phyloP scores from a whole-genome alignment of 2,797 vertebrate species.

The Sciurus vulgaris region DNA sequence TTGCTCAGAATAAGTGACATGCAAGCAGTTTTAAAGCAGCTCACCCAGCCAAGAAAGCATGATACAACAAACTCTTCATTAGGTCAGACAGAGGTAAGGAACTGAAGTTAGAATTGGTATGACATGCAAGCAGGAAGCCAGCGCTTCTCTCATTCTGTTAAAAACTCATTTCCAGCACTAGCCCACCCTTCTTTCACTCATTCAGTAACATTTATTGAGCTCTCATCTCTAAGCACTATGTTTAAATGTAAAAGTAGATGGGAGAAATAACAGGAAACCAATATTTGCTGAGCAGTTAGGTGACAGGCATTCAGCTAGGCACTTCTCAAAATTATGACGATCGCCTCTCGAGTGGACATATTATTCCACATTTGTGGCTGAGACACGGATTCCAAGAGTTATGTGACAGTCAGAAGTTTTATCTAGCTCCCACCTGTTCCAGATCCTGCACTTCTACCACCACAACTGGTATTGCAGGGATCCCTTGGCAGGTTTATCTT shows the following conservation, averaged over 20 bases:
- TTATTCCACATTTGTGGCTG: not conserved
- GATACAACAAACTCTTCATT: rapidly evolving
- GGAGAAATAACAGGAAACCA: not conserved
- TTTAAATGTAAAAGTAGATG: not conserved
- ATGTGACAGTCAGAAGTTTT: not conserved
- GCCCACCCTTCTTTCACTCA: not conserved
- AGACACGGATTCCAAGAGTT: not conserved
- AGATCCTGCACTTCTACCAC: not conserved
- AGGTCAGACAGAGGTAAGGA: not conserved
- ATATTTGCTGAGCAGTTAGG: not conserved
- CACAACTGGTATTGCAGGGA: not conserved
- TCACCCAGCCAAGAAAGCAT: not conserved
- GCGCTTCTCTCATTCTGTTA: not conserved
- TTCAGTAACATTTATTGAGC: not conserved
- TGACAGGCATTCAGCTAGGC: not conserved
- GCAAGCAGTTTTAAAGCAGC: not conserved
- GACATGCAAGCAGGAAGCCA: not conserved
- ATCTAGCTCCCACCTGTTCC: not conserved
- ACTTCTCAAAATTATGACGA: not conserved
- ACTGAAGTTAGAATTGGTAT: not conserved
- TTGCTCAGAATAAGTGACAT: not conserved
- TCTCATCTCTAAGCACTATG: not conserved
- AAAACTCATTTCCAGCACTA: not conserved
- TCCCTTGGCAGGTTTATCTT: not conserved
- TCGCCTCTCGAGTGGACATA: not conserved